These are phyloP conservation scores for Oxyteleia sp. DNA, from an alignment of 2,888 invertebrate species.

Conservation along the genomic window DNA sequence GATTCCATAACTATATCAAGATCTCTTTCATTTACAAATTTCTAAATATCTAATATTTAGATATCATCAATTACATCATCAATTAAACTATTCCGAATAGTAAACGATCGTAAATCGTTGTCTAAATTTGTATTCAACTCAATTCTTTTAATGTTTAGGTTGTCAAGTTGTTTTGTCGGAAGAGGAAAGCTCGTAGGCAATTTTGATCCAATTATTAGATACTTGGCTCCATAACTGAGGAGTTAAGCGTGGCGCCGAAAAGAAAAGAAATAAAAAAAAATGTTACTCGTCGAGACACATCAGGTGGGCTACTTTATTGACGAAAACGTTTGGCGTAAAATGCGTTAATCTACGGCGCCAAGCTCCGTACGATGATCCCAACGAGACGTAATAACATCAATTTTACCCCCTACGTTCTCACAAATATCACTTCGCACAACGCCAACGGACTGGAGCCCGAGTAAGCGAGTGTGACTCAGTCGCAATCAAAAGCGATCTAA, in stretches of 20 bases:
- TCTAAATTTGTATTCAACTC: too few relatives aligned
- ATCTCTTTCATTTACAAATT: too few relatives aligned
- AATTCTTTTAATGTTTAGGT: too few relatives aligned
- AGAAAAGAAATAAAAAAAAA: constrained; percentile 60
- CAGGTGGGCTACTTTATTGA: constrained; percentile 69
- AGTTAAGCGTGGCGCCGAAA: constrained; percentile 45
- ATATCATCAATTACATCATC: too few relatives aligned
- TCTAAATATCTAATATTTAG: too few relatives aligned
- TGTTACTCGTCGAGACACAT: constrained; percentile 61
- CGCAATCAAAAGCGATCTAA: constrained; percentile 85
- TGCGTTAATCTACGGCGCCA: constrained; percentile 69
- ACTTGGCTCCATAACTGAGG: constrained; percentile 41
- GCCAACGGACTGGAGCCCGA: constrained; percentile 48
- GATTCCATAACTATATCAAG: too few relatives aligned
- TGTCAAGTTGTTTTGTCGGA: too few relatives aligned
- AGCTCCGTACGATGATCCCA: constrained; percentile 69
- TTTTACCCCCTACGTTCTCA: constrained; percentile 67
- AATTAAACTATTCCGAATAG: too few relatives aligned
- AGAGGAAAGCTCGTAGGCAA: too few relatives aligned
- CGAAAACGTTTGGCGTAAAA: constrained; percentile 72
- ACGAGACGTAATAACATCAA: constrained; percentile 67
- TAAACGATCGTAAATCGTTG: too few relatives aligned
- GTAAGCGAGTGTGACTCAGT: constrained; percentile 85
- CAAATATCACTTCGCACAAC: constrained; percentile 60
- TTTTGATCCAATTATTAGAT: not conserved